Base-by-base conservation (phyloP, 1,140 invertebrate genomes). In the Penaeus chinensis region DNA sequence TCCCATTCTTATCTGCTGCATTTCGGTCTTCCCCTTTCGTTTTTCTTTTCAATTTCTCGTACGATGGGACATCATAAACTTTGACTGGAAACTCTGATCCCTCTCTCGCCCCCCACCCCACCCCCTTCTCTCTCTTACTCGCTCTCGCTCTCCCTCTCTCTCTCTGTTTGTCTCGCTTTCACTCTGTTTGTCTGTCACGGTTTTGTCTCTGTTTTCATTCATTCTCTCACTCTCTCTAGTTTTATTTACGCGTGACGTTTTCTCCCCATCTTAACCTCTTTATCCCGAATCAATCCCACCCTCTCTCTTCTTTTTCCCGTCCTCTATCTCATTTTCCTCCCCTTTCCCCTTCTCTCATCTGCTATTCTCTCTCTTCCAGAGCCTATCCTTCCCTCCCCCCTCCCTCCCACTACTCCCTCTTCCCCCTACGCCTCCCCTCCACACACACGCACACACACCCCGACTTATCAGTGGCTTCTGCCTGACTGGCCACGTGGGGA, bases 381-480 rank as follows among this genome's bases (percentile, higher is more conserved):
- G 54, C 54, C 54, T 54, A 11, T 54, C 54, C 54, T 54, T 11
- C 16, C 54, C 54, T 16, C 11, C 16, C 54, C 54, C 54, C 54
- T 16, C 54, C 54, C 54, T 54, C 54, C 54, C 54, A 2, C 54
- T 13, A 1, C 11, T 16, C 54, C 16, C 54, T 16, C 11, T 19
- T 81, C 42, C 24, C 24, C 63, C 61, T 60, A 11, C 24, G 37
- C 22, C 27, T 60, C 54, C 61, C 37, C 42, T 60, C 18, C 18
- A 47, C 47, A 47, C 22, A 37, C 47, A 5, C 47, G 19, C 37
- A 47, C 27, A 42, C 37, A 42, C 63, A 37, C 47, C 61, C 42
- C 32, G 81, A 82, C 81, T 82, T 82, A 82, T 82, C 81, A 66
- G 81, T 42, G 81, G 47, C 81, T 82, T 82, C 81, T 82, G 81